Evolutionary conservation across 2,113 vertebrate genomes (phyloP).

Genomic region (Tetrao urogallus): DNA sequence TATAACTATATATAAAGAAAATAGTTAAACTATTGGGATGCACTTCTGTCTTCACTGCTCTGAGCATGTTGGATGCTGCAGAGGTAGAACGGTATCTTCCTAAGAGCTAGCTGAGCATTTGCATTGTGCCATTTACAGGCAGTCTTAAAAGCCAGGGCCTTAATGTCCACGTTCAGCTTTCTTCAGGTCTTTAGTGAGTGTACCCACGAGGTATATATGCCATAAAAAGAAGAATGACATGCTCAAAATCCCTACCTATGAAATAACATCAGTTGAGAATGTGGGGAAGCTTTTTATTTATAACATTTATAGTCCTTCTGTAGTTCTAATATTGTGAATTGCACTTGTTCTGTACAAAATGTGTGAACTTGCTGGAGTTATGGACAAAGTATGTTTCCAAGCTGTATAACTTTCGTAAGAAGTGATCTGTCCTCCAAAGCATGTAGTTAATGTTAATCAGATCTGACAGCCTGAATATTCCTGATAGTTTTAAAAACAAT

Average conservation of each 20-base stretch:
- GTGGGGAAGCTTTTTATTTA: neutral
- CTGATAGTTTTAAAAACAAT: conserved; percentile 51
- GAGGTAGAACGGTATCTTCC: neutral
- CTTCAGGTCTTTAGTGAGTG: neutral
- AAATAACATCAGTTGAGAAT: neutral
- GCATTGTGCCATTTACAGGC: neutral
- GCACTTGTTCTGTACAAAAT: neutral
- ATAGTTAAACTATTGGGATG: neutral
- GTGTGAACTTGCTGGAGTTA: neutral
- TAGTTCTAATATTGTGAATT: neutral
- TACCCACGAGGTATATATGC: neutral
- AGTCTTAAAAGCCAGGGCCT: neutral
- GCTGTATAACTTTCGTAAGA: neutral
- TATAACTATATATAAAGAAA: no score
- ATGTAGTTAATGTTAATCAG: conserved; percentile 24
- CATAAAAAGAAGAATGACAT: neutral
- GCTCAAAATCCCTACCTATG: neutral
- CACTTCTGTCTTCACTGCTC: neutral
- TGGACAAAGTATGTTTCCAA: neutral
- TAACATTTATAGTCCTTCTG: neutral
- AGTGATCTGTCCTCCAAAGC: neutral
- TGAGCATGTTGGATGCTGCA: neutral
- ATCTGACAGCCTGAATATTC: conserved; percentile 55
- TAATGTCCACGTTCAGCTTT: neutral
- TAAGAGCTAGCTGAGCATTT: neutral